Evolutionary conservation across 2,113 vertebrate species (phyloP), one percentile per base, ranked within the genome.

Genomic region (Odontophorus gujanensis): DNA sequence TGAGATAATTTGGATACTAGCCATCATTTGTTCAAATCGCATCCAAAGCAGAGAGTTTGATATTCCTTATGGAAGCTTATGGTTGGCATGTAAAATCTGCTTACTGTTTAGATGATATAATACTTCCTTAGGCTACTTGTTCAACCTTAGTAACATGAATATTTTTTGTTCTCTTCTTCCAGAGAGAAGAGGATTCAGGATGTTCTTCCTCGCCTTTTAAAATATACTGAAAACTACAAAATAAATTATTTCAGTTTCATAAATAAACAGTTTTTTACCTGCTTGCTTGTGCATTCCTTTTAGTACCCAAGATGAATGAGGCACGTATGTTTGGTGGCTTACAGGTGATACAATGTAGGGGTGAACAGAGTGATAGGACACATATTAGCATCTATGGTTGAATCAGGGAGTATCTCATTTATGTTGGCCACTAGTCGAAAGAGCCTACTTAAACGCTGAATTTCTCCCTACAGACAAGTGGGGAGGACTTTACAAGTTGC

Each of bases 141-240:
- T 94, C 48, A 83, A 6, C 38, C 30, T 87, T 34, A 55, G 68
- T 94, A 94, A 96, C 69, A 24, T 63, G 36, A 63, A 21, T 72
- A 12, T 13, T 78, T 78, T 91, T 85, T 90, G 28, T 83, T 90
- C 10, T 7, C 57, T 91, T 80, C 95, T 92, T 85, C 50, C 94
- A 97, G 96, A 89, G 88, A 95, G 96, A 97, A 97, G 96, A 96
- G 67, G 94, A 96, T 90, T 77, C 65, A 42, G 72, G 68, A 77
- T 42, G 18, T 82, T 84, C 55, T 87, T 63, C 79, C 91, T 92
- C 93, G 74, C 75, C 50, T 0, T 85, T 94, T 76, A 67, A 92
- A 91, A 81, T 57, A 25, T 85, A 38, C 79, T 86, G 50, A 30
- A 81, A 86, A 48, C 36, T 82, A 48, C 79, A 81, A 66, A 95